A percentile compares a stretch with the other conserved stretches of the same genome.
Conservation (phyloP, 2,888 invertebrate genomes). For the Neria commutata region DNA sequence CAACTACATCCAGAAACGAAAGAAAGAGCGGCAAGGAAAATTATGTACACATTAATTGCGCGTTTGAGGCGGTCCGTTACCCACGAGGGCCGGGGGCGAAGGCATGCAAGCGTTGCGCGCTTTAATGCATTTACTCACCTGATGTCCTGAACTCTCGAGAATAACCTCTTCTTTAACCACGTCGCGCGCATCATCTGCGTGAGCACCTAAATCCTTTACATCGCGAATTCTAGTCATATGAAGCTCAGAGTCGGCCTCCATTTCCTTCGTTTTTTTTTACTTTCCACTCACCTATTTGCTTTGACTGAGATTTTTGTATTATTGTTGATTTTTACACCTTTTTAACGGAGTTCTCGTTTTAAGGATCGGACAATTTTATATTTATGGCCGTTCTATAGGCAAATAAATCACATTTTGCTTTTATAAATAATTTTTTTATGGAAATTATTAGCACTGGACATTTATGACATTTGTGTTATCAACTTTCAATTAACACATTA, state of each 20-base stretch:
- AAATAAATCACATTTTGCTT: constrained; percentile 44
- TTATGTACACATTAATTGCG: constrained; percentile 28
- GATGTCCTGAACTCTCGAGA: constrained; percentile 48
- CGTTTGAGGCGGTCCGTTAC: constrained; percentile 35
- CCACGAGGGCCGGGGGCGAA: constrained; percentile 24
- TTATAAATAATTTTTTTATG: constrained; percentile 37
- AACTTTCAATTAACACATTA: constrained; percentile 38
- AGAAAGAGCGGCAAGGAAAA: constrained; percentile 24
- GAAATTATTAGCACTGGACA: constrained; percentile 40
- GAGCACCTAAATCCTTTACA: constrained; percentile 50
- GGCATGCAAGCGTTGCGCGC: constrained; percentile 29
- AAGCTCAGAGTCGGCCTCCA: constrained; percentile 55
- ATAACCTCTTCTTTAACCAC: constrained; percentile 57
- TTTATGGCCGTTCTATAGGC: constrained; percentile 32
- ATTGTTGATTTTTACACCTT: constrained; percentile 10
- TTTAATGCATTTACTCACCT: too few species aligned
- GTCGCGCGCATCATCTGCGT: constrained; percentile 53
- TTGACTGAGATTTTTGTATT: constrained; percentile 9
- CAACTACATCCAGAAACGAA: constrained; percentile 50
- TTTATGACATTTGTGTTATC: constrained; percentile 42
- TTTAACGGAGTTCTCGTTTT: constrained; percentile 11
- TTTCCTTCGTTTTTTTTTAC: constrained; percentile 43
- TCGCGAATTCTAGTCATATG: constrained; percentile 55
- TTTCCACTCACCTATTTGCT: constrained; percentile 18
- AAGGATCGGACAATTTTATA: constrained; percentile 6